A percentile compares a stretch with the other conserved stretches of the same genome.
Conservation (phyloP, 2,113 vertebrate species). For the Cebidichthys violaceus region DNA sequence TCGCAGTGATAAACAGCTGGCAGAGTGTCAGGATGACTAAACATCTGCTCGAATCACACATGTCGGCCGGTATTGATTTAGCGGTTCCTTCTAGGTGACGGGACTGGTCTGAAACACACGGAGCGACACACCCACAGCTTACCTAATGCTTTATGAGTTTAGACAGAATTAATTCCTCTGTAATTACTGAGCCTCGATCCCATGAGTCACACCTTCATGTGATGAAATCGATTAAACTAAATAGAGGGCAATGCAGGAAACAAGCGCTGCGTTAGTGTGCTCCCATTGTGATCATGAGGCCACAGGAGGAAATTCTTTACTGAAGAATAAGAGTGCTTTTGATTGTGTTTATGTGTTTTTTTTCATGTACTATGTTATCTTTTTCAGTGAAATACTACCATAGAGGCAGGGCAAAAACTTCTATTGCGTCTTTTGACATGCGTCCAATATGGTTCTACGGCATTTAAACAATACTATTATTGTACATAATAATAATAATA, state of each 20-base stretch:
- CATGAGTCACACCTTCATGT: constrained; percentile 58
- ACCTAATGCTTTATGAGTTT: constrained; percentile 47
- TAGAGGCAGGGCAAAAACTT: background rate
- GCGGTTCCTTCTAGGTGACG: constrained; percentile 21
- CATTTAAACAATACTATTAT: background rate
- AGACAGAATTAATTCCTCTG: constrained; percentile 55
- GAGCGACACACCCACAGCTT: constrained; percentile 67
- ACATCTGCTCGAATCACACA: constrained; percentile 49
- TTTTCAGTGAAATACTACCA: too few relatives aligned
- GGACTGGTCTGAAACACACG: constrained; percentile 11
- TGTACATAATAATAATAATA: too few relatives aligned
- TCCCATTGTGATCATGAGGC: background rate
- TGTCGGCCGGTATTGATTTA: constrained; percentile 48
- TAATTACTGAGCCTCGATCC: constrained; percentile 36
- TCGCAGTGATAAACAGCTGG: constrained; percentile 35
- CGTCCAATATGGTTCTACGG: background rate
- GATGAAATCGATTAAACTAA: constrained; percentile 52
- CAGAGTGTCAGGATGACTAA: constrained; percentile 58
- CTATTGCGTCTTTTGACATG: background rate
- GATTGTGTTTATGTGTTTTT: background rate
- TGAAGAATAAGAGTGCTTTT: constrained; percentile 4
- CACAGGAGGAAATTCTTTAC: background rate
- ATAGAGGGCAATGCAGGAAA: constrained; percentile 31
- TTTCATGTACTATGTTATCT: background rate
- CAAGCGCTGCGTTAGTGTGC: constrained; percentile 17